These are phyloP conservation scores for Anagyrus pseudococci DNA, from an alignment of 2,888 invertebrate genomes.

Conservation along the genomic window DNA sequence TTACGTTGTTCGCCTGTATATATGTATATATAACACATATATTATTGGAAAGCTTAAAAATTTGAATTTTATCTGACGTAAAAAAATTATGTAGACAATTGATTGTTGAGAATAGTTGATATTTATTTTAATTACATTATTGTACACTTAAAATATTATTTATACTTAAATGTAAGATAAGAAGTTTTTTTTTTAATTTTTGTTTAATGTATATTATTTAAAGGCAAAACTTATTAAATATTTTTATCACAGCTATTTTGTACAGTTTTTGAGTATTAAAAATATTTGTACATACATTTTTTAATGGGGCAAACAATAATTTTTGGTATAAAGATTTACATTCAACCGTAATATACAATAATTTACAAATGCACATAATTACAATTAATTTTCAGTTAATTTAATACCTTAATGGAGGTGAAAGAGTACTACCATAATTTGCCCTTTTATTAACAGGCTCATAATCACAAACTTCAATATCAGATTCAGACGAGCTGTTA, in stretches of 20 bases:
- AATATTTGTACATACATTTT: constrained; percentile 21
- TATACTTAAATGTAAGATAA: not conserved
- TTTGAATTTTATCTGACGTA: too few species aligned
- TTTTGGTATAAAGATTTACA: not conserved
- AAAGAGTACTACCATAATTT: constrained; percentile 39
- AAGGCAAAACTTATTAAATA: too few species aligned
- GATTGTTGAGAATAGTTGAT: too few species aligned
- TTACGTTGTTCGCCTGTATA: too few species aligned
- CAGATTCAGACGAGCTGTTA: constrained; percentile 45
- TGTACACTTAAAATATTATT: too few species aligned
- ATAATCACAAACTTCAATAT: constrained; percentile 49
- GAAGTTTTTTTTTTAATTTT: constrained; percentile 7
- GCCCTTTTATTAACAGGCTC: constrained; percentile 45
- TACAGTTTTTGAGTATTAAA: constrained; percentile 18
- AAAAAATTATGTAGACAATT: too few species aligned
- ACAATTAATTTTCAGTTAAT: not conserved
- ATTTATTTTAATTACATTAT: too few species aligned
- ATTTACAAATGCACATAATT: constrained; percentile 28
- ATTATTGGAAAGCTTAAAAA: too few species aligned
- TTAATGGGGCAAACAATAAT: constrained; percentile 13
- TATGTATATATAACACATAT: too few species aligned
- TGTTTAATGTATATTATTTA: too few species aligned
- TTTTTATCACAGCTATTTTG: constrained; percentile 22
- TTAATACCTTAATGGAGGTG: constrained; percentile 34
- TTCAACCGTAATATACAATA: constrained; percentile 9